Evolutionary conservation across 2,888 invertebrate genomes (phyloP).

Genomic region (Drosophila cracens): DNA sequence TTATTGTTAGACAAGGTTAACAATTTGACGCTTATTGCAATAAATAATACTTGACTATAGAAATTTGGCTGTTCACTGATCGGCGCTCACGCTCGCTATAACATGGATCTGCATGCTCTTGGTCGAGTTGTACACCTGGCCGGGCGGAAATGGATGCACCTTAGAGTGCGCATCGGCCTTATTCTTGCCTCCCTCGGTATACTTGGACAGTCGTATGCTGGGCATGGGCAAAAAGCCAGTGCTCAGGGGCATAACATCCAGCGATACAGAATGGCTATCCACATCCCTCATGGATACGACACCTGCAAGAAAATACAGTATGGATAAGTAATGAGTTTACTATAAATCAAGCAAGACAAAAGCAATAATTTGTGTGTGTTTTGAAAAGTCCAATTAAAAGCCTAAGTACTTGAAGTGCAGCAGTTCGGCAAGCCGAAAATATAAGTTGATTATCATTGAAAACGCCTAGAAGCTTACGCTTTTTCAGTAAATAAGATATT

Average conservation of each 20-base stretch:
- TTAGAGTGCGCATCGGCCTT: slow-evolving; percentile 90
- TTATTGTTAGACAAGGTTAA: slow-evolving; percentile 5
- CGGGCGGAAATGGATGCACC: slow-evolving; percentile 94
- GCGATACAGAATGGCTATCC: slow-evolving; percentile 90
- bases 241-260: slow-evolving; percentile 97
- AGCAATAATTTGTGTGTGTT: slow-evolving; percentile 40
- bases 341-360: neutral
- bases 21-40: slow-evolving; percentile 28
- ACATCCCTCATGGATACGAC: slow-evolving; percentile 89
- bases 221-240: slow-evolving; percentile 96
- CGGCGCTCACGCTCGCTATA: slow-evolving; percentile 86
- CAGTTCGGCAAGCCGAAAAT: slow-evolving; percentile 5
- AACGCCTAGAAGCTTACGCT: neutral
- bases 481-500: neutral
- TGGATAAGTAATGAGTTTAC: neutral
- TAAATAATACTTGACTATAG: slow-evolving; percentile 66
- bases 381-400: slow-evolving; percentile 30
- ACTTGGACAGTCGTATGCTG: slow-evolving; percentile 94
- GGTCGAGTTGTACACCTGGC: slow-evolving; percentile 96
- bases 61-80: slow-evolving; percentile 71
- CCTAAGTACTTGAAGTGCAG: slow-evolving; percentile 29
- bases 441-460: neutral
- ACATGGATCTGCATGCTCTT: slow-evolving; percentile 97
- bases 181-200: slow-evolving; percentile 88
- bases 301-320: slow-evolving; percentile 85